Base-by-base conservation (phyloP, 2,888 invertebrate species). In the Euspilapteryx auroguttella region DNA sequence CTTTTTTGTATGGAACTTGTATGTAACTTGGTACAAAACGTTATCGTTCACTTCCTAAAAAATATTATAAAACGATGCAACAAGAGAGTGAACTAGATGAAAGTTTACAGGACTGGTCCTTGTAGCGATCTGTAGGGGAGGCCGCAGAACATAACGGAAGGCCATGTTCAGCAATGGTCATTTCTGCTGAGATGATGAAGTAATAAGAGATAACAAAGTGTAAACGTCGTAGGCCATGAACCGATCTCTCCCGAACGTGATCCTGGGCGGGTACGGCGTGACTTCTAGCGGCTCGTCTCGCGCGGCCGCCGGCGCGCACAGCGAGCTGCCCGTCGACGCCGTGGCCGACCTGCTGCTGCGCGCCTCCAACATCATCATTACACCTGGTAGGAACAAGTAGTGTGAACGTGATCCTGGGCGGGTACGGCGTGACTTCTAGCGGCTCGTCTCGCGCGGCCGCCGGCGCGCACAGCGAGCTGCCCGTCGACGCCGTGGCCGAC, bases 361-460 rank as follows among this genome's bases (percentile, higher is more conserved):
- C 41, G 85, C 93, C 2, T 80, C 83, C 42, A 87, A 87, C 55
- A 90, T 94, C 44, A 90, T 94, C 45, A 93, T 94, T 39, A 90
- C 90, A 10, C 94, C 94, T 26, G 87, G 86, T 80, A 38, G 32
- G 31, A 20, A n/a, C n/a, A n/a, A n/a, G n/a, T n/a, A n/a, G n/a
- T n/a, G n/a, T n/a, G 1, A 94, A 89, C 59, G 94, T 94, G 6
- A 93, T 94, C 43, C 73, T 94, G 37, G 94, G 94, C 29, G 93
- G 93, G 1, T 90, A 86, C 50, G 92, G 92, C 27, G 88, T 92
- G 13, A 79, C 83, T 2, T 81, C 84, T 28, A 82, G 87, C 20
- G 88, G 85, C 5, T 85, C 90, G 1, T 85, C 89, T 14, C 85
- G 89, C 1, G 87, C 86, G 66, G 82, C 85, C 48, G 89, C 88